Conservation (phyloP, 2,113 vertebrate genomes). For the Colaptes auratus region DNA sequence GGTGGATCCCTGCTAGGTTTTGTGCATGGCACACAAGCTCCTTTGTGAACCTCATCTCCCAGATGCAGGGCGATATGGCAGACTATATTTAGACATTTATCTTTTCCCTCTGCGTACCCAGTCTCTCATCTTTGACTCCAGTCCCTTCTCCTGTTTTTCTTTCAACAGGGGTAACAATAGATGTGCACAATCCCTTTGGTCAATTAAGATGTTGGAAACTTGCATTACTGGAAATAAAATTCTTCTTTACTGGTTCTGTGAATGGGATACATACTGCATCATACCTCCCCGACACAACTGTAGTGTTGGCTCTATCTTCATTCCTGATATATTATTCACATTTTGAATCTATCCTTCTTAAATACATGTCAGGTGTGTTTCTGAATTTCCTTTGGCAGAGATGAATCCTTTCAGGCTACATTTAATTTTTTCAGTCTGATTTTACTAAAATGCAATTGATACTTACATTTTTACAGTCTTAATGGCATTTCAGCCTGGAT, state of each 20-base stretch:
- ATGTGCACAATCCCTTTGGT: background rate
- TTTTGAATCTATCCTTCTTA: background rate
- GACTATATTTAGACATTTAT: background rate
- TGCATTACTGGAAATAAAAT: background rate
- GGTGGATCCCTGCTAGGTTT: background rate
- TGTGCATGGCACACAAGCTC: background rate
- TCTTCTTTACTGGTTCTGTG: background rate
- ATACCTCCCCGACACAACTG: background rate
- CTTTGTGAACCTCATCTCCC: background rate
- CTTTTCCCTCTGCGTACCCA: background rate
- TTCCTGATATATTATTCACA: background rate
- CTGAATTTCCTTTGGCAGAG: background rate
- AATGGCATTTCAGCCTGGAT: background rate
- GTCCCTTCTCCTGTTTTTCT: background rate
- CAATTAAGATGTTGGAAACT: background rate
- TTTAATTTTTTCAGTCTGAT: background rate
- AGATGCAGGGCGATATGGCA: background rate
- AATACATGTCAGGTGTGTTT: background rate
- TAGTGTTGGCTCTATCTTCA: background rate
- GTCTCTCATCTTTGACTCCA: background rate
- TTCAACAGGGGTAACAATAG: background rate
- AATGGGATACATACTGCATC: background rate
- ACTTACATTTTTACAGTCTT: background rate
- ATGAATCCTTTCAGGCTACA: background rate
- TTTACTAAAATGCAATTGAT: background rate